These are phyloP conservation scores for Chirona hameri DNA, from an alignment of 2,888 invertebrate genomes.

Conservation along the genomic window DNA sequence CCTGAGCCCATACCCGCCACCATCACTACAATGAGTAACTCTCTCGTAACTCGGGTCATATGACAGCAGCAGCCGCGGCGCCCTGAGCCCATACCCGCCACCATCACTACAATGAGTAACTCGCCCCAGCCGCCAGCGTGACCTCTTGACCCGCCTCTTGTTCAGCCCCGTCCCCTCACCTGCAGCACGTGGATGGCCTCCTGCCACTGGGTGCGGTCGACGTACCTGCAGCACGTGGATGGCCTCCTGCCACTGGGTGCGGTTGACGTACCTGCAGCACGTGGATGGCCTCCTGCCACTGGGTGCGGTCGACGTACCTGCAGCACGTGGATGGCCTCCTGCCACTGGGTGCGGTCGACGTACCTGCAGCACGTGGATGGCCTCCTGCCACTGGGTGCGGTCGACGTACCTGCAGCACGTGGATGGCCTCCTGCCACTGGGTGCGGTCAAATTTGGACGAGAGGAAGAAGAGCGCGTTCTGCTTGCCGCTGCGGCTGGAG, in stretches of 20 bases:
- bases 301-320: constrained; percentile 85
- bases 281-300: constrained; percentile 91
- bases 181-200: constrained; percentile 69
- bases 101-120: no score
- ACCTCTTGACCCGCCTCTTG: no score
- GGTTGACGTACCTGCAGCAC: no score
- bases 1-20: no score
- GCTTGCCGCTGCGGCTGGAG: constrained; percentile 57
- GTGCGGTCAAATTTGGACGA: constrained; percentile 91
- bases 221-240: no score
- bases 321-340: constrained; percentile 87
- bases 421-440: constrained; percentile 90
- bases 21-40: no score
- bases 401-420: constrained; percentile 77
- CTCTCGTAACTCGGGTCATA: no score
- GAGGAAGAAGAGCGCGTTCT: constrained; percentile 71
- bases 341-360: constrained; percentile 91
- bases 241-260: constrained; percentile 90
- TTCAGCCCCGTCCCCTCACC: no score
- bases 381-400: constrained; percentile 88
- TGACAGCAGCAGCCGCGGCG: no score
- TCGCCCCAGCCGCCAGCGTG: no score
- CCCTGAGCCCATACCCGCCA: no score
- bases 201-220: constrained; percentile 89
- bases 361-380: no score